Evolutionary conservation across 2,888 invertebrate genomes (phyloP), one percentile per base, ranked within the genome.

Genomic region (Chymomyza fuscimana): DNA sequence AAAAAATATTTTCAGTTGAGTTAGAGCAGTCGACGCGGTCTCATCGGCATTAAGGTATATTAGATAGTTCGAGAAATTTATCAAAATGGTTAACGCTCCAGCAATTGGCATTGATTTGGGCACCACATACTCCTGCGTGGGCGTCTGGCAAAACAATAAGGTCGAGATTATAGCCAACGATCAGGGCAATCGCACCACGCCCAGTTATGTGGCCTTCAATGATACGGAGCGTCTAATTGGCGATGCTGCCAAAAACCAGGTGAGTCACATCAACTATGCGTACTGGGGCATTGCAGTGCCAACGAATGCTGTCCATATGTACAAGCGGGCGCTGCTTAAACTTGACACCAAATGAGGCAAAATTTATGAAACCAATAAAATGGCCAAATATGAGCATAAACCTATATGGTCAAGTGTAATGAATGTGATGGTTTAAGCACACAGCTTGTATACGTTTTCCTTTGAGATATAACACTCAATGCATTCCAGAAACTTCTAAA

Each of bases 131-230:
- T 97, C 96, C 50, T 96, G 96, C 89, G 96, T 96, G 61, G 96
- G 96, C 82, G 96, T 96, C n/a, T 96, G 95, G 94, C 95, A 96
- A 89, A 94, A 96, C 89, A 95, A 95, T 71, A 95, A 95, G 91
- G 96, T 96, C 73, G 96, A 96, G 90, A 96, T 96, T 90, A 96
- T 97, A 89, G 96, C 97, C 70, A 97, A 97, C 90, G 96, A 97
- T 90, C 96, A 97, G 92, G 97, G 97, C 75, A 97, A 97, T 91
- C 93, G 97, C 65, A 97, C 96, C 10, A 97, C 97, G 63, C 97
- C 97, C 61, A 96, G 96, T 77, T 97, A 96, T 92, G 97, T 97
- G 63, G 96, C 96, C 5, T 97, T 97, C 91, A 96, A 96, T 29
- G 96, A 97, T 81, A 95, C 94, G 4, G 97, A 97, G 91, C 93